These are phyloP conservation scores for Caenorhabditis afra DNA, from an alignment of 2,888 invertebrate genomes.

Conservation along the genomic window DNA sequence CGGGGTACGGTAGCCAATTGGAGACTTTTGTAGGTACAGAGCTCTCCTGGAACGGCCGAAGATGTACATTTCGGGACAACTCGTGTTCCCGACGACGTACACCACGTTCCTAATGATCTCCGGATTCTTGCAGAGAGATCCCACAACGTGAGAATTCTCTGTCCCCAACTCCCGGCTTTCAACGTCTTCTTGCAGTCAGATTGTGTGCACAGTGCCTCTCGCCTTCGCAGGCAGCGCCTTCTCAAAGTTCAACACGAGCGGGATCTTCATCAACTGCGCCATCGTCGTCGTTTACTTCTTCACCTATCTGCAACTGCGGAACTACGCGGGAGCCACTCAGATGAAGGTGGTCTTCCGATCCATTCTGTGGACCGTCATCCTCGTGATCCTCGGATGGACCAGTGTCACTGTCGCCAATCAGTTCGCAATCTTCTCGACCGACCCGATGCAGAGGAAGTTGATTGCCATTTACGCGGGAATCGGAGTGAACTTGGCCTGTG, in stretches of 20 bases:
- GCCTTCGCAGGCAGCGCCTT: constrained; percentile 44
- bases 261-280: constrained; percentile 36
- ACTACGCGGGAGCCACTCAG: constrained; percentile 30
- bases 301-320: constrained; percentile 33
- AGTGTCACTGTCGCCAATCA: constrained; percentile 56
- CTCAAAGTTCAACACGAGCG: constrained; percentile 31
- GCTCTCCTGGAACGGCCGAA: constrained; percentile 32
- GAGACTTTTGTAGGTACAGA: constrained; percentile 35
- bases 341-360: constrained; percentile 52
- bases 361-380: constrained; percentile 44
- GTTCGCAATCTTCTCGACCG: constrained; percentile 34
- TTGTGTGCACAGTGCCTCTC: constrained; percentile 35
- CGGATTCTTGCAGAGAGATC: constrained; percentile 42
- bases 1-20: neutral
- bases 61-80: constrained; percentile 27
- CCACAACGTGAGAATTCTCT: constrained; percentile 7
- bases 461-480: constrained; percentile 53
- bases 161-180: no score
- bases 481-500: constrained; percentile 47
- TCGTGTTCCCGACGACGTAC: constrained; percentile 27
- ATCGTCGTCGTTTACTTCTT: constrained; percentile 41
- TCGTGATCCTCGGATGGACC: constrained; percentile 52
- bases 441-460: constrained; percentile 23
- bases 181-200: constrained; percentile 19
- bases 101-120: constrained; percentile 36